Evolutionary conservation across 2,113 vertebrate species (phyloP).

Genomic region (Oryzias melastigma): DNA sequence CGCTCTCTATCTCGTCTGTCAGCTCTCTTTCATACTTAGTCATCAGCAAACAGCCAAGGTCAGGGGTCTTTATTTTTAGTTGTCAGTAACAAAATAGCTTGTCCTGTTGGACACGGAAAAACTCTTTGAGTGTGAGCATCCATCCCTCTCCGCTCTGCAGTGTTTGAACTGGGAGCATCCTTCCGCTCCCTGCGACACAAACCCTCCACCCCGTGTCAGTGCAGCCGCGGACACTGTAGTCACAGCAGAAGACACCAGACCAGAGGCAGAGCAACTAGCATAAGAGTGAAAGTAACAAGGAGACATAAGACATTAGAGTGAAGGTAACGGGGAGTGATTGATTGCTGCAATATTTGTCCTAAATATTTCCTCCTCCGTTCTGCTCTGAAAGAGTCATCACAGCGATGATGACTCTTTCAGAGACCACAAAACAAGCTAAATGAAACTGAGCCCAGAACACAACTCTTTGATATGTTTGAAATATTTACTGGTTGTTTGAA

Average conservation of each 20-base stretch:
- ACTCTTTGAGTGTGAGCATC: constrained; percentile 39
- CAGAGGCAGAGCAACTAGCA: neutral
- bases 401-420: too few relatives aligned
- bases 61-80: constrained; percentile 63
- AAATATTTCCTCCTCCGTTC: too few relatives aligned
- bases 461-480: neutral
- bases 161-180: constrained; percentile 44
- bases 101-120: constrained; percentile 43
- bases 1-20: constrained; percentile 25
- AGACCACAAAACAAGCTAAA: constrained; percentile 2
- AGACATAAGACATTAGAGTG: neutral
- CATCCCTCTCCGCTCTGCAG: constrained; percentile 32
- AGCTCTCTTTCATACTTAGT: constrained; percentile 26
- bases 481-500: too few relatives aligned
- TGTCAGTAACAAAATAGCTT: constrained; percentile 46
- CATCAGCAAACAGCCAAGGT: constrained; percentile 54
- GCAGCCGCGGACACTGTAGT: constrained; percentile 32
- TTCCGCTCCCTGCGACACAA: constrained; percentile 31
- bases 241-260: constrained; percentile 23
- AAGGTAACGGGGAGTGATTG: neutral
- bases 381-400: too few relatives aligned
- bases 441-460: constrained; percentile 13
- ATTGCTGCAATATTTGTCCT: neutral
- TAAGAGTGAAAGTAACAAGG: neutral
- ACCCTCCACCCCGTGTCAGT: constrained; percentile 36